Evolutionary conservation across 2,113 vertebrate species (phyloP).

Genomic region (Euleptes europaea): DNA sequence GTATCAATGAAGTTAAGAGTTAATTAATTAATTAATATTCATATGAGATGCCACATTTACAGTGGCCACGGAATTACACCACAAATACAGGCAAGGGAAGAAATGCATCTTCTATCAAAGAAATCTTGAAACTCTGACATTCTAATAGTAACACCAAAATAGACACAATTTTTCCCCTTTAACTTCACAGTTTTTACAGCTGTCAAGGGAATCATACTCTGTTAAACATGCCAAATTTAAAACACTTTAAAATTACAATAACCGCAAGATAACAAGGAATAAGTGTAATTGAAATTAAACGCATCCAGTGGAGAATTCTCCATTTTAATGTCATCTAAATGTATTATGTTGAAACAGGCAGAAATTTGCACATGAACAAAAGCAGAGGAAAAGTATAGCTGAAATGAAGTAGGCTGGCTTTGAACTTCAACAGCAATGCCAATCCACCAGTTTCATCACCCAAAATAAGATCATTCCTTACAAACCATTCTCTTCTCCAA

Average conservation of each 20-base stretch:
- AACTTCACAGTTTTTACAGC: slow-evolving; percentile 68
- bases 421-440: slow-evolving; percentile 47
- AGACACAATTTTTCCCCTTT: slow-evolving; percentile 64
- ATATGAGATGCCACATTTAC: too few species aligned
- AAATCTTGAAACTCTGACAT: slow-evolving; percentile 42
- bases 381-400: slow-evolving; percentile 24
- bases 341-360: slow-evolving; percentile 67
- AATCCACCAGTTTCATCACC: background rate
- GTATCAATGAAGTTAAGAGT: too few species aligned
- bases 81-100: slow-evolving; percentile 4
- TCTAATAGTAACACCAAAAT: slow-evolving; percentile 64
- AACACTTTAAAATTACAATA: slow-evolving; percentile 66
- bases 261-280: slow-evolving; percentile 63
- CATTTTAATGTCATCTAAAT: slow-evolving; percentile 72
- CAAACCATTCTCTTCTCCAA: background rate
- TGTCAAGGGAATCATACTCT: slow-evolving; percentile 70
- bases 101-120: slow-evolving; percentile 24
- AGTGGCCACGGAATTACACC: background rate
- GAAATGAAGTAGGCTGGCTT: slow-evolving; percentile 23
- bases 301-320: slow-evolving; percentile 64
- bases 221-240: slow-evolving; percentile 63
- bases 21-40: too few species aligned
- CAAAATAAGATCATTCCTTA: background rate
- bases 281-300: slow-evolving; percentile 74
- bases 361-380: slow-evolving; percentile 64